A percentile compares a stretch with the other conserved stretches of the same genome.
phyloP scores from a whole-genome alignment of 2,113 vertebrate species.

The Arenaria interpres region DNA sequence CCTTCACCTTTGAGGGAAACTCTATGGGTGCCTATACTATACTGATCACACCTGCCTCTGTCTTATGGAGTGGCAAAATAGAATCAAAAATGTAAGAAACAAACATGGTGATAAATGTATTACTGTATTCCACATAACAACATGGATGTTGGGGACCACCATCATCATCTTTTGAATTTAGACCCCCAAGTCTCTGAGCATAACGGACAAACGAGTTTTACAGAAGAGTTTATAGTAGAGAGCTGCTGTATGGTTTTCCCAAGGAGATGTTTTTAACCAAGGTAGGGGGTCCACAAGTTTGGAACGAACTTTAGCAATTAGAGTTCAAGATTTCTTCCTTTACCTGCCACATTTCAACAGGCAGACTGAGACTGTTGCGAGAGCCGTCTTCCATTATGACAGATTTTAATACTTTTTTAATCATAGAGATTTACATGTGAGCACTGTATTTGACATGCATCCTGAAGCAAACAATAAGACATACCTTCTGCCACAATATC shows the following conservation, averaged over 20 bases:
- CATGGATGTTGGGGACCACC: too few relatives aligned
- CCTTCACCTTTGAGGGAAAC: background rate
- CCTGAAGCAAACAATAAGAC: background rate
- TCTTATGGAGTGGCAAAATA: background rate
- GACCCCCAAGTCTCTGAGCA: background rate
- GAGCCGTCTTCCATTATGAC: background rate
- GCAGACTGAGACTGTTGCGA: background rate
- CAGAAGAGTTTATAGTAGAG: background rate
- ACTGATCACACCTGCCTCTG: background rate
- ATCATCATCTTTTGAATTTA: background rate
- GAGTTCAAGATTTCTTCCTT: background rate
- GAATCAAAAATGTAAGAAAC: background rate
- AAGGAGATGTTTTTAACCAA: background rate
- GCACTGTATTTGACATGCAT: background rate
- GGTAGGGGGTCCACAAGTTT: background rate
- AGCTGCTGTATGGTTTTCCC: background rate
- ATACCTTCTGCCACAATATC: background rate
- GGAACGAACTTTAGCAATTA: background rate
- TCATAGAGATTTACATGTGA: background rate
- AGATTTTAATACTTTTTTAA: conserved; percentile 5
- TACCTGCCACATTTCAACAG: background rate
- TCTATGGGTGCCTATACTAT: background rate
- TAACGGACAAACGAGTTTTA: background rate
- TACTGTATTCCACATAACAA: background rate
- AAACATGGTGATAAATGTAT: background rate